A percentile compares a stretch with the other conserved stretches of the same genome.
phyloP scores from a whole-genome alignment of 2,888 invertebrate species.

The Drosophila paranaensis region DNA sequence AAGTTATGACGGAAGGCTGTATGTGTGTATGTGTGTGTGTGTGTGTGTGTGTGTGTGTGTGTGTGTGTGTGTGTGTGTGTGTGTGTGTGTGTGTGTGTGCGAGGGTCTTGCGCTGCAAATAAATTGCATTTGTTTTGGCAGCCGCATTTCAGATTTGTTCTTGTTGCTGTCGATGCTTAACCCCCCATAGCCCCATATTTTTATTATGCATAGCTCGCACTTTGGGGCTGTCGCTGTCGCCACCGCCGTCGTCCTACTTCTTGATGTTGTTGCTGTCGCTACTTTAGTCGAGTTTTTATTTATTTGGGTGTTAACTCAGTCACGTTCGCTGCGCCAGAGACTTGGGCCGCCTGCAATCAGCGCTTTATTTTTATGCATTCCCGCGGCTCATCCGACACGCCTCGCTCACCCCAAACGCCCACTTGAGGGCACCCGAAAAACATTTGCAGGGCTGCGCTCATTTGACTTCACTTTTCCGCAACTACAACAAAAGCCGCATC shows the following conservation, averaged over 20 bases:
- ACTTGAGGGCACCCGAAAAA: not conserved
- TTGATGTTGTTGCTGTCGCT: slow-evolving; percentile 14
- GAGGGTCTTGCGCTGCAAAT: slow-evolving; percentile 40
- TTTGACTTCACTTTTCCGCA: slow-evolving; percentile 37
- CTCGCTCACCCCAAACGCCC: not conserved
- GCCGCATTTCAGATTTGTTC: slow-evolving; percentile 33
- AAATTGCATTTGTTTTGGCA: slow-evolving; percentile 63
- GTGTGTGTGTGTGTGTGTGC: not conserved
- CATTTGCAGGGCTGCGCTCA: slow-evolving; percentile 26
- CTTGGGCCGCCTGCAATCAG: slow-evolving; percentile 50
- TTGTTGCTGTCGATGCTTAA: slow-evolving; percentile 37
- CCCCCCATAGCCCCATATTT: slow-evolving; percentile 37
- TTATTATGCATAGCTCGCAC: slow-evolving; percentile 50
- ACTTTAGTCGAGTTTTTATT: slow-evolving; percentile 38
- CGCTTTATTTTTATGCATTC: slow-evolving; percentile 43
- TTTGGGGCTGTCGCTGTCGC: slow-evolving; percentile 19
- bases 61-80: not conserved
- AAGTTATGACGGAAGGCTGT: slow-evolving; percentile 42
- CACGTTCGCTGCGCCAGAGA: slow-evolving; percentile 40
- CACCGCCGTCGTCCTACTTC: slow-evolving; percentile 4
- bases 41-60: not conserved
- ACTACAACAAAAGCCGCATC: slow-evolving; percentile 61
- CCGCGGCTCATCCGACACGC: not conserved
- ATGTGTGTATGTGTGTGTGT: not conserved
- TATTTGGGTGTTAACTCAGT: slow-evolving; percentile 53